A percentile compares a stretch with the other conserved stretches of the same genome.
Evolutionary conservation across 2,113 vertebrate genomes (phyloP).

Genomic region (Dendropsophus ebraccatus): DNA sequence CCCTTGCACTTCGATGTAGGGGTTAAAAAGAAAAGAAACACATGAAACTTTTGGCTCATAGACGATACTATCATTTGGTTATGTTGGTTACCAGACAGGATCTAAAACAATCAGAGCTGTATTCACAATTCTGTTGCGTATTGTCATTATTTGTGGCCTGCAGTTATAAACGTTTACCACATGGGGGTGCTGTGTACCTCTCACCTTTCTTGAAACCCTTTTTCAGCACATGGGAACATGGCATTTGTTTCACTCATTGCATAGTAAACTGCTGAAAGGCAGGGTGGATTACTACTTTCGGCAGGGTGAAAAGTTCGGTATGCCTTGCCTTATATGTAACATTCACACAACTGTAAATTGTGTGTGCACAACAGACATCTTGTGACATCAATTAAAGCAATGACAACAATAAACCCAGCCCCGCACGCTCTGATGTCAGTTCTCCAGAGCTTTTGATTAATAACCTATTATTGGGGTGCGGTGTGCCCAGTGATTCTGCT

Average conservation of each 20-base stretch:
- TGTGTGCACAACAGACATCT: neutral
- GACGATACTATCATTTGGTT: too few relatives aligned
- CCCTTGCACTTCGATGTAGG: too few relatives aligned
- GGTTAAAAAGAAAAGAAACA: too few relatives aligned
- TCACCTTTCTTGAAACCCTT: neutral
- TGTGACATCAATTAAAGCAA: slow-evolving; percentile 6
- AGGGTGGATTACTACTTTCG: neutral
- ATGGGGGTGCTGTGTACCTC: slow-evolving; percentile 3
- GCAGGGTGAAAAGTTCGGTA: slow-evolving; percentile 34
- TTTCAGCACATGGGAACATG: too few relatives aligned
- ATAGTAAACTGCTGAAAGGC: neutral
- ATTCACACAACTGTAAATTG: neutral
- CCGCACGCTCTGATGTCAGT: neutral
- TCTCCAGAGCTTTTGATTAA: neutral
- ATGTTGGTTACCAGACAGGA: too few relatives aligned
- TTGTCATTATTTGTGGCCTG: neutral
- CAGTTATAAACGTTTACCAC: neutral
- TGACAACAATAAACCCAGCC: slow-evolving; percentile 15
- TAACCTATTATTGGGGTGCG: slow-evolving; percentile 1
- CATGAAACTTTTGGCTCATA: too few relatives aligned
- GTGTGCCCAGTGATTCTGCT: neutral
- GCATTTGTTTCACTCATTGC: neutral
- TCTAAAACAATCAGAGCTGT: too few relatives aligned
- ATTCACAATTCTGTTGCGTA: too few relatives aligned
- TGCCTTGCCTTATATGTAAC: neutral